These are phyloP conservation scores for Schizothorax lantsangensis DNA, from an alignment of 2,797 vertebrate species.

Conservation along the genomic window DNA sequence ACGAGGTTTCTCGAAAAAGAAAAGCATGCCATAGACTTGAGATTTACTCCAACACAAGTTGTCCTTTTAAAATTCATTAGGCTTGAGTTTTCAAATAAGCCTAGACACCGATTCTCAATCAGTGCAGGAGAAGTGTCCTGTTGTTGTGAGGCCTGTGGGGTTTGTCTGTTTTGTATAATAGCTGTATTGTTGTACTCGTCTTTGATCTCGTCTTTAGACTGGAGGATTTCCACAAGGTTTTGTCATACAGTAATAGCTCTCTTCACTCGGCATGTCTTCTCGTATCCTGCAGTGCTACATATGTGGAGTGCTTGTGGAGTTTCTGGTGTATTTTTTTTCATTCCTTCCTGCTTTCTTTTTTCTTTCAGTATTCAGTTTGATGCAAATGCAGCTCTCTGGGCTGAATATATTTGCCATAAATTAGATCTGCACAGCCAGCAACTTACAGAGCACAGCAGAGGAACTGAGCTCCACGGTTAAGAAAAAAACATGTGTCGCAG, in stretches of 20 bases:
- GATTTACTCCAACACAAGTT: not conserved
- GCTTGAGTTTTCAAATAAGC: not conserved
- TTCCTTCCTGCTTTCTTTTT: slow-evolving; percentile 3
- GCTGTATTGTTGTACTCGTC: slow-evolving; percentile 21
- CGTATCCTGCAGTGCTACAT: not conserved
- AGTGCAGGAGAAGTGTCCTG: slow-evolving; percentile 31
- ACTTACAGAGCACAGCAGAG: slow-evolving; percentile 42
- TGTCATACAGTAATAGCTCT: not conserved
- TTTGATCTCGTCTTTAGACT: slow-evolving; percentile 45
- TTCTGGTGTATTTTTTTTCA: not conserved
- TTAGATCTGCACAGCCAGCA: slow-evolving; percentile 51
- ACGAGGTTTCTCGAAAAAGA: not conserved
- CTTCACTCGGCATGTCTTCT: slow-evolving; percentile 14
- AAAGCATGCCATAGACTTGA: not conserved
- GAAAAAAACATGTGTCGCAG: slow-evolving; percentile 42
- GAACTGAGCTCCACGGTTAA: slow-evolving; percentile 33
- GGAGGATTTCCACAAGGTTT: slow-evolving; percentile 40
- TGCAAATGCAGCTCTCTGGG: slow-evolving; percentile 37
- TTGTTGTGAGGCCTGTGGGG: slow-evolving; percentile 10
- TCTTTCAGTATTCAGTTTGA: slow-evolving; percentile 16
- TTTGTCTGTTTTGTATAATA: slow-evolving; percentile 41
- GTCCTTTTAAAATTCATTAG: not conserved
- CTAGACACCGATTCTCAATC: not conserved
- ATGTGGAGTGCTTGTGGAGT: not conserved
- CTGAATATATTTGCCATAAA: slow-evolving; percentile 56